A percentile compares a stretch with the other conserved stretches of the same genome.
Evolutionary conservation across 1,140 invertebrate species (phyloP).

Genomic region (Andricus grossulariae): DNA sequence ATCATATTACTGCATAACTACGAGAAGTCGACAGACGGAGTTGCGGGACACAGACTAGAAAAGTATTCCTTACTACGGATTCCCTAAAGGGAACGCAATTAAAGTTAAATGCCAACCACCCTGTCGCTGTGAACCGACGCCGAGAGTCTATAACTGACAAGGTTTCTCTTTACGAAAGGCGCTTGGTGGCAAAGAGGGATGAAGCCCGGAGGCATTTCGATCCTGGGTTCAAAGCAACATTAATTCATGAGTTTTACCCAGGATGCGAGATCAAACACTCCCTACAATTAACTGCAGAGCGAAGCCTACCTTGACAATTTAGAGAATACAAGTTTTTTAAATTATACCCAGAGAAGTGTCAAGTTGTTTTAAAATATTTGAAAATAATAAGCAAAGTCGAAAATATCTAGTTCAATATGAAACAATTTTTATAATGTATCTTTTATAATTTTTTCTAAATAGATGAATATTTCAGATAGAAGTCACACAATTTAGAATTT

Average conservation of each 20-base stretch:
- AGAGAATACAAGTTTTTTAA: slow-evolving; percentile 2
- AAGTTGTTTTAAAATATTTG: background rate
- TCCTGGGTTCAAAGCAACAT: slow-evolving; percentile 58
- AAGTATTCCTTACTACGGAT: slow-evolving; percentile 62
- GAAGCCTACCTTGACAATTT: slow-evolving; percentile 14
- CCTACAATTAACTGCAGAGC: slow-evolving; percentile 57
- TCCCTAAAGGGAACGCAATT: slow-evolving; percentile 66
- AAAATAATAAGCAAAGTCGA: background rate
- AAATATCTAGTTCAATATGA: no score
- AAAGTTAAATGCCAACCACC: slow-evolving; percentile 66
- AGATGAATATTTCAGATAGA: no score
- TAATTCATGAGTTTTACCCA: slow-evolving; percentile 57
- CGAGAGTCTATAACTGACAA: slow-evolving; percentile 64
- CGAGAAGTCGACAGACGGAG: slow-evolving; percentile 51
- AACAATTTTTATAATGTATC: no score
- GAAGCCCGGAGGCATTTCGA: slow-evolving; percentile 17
- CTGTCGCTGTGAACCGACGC: slow-evolving; percentile 54
- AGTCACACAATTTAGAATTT: no score
- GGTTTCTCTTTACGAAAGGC: slow-evolving; percentile 59
- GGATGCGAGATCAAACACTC: slow-evolving; percentile 64
- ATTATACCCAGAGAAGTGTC: background rate
- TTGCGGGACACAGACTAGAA: slow-evolving; percentile 53
- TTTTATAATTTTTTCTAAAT: no score
- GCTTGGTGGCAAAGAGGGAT: slow-evolving; percentile 45
- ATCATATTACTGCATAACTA: slow-evolving; percentile 64